Evolutionary conservation across 1,140 invertebrate species (phyloP).

Genomic region (Trichomalopsis sarcophagae): DNA sequence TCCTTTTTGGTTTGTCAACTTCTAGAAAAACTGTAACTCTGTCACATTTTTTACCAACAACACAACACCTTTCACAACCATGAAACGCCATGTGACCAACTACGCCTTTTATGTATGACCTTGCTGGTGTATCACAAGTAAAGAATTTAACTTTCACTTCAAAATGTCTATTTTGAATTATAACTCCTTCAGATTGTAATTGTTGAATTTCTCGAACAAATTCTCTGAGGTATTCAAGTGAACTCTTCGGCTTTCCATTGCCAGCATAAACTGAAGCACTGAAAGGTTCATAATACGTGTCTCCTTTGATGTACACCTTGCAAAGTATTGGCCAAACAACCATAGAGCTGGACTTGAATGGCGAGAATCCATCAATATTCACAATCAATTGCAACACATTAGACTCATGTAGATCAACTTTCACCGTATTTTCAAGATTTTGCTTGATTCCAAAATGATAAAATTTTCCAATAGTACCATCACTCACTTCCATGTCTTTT

Average conservation of each 20-base stretch:
- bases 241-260: constrained; percentile 42
- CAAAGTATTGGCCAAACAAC: constrained; percentile 46
- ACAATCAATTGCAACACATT: not conserved
- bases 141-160: no score
- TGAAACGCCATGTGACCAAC: no score
- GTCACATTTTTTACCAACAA: constrained; percentile 23
- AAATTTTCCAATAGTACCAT: no score
- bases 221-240: constrained; percentile 39
- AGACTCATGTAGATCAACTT: not conserved
- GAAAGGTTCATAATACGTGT: constrained; percentile 48
- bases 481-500: no score
- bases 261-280: constrained; percentile 50
- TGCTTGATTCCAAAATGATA: no score
- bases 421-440: not conserved
- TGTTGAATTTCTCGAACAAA: constrained; percentile 44
- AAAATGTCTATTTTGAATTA: constrained; percentile 16
- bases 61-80: no score
- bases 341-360: no score
- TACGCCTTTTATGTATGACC: no score
- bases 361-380: constrained; percentile 2
- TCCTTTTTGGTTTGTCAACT: constrained; percentile 30
- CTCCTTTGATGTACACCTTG: constrained; percentile 20
- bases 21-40: constrained; percentile 24
- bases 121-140: not conserved
- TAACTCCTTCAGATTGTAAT: constrained; percentile 38